These are phyloP conservation scores for Brachionus koreanus DNA, from an alignment of 1,140 invertebrate species.

Conservation along the genomic window DNA sequence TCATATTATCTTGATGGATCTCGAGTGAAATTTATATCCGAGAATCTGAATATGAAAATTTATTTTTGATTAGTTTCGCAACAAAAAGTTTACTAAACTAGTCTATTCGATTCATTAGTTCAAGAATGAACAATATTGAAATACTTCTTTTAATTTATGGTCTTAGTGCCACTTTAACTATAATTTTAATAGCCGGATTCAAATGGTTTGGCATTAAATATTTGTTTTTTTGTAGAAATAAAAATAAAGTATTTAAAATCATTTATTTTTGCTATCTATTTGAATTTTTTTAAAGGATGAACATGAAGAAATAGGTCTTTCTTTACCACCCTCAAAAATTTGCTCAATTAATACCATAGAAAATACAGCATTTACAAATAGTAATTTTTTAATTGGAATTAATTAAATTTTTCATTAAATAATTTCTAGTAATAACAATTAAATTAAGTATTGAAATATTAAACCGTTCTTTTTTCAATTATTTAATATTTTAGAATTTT, in stretches of 20 bases:
- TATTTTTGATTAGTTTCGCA: background rate
- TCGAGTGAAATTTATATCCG: background rate
- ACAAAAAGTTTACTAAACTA: background rate
- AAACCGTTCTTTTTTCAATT: no score
- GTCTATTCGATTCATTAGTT: background rate
- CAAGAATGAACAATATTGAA: slow-evolving; percentile 11
- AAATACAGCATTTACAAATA: background rate
- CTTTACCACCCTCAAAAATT: background rate
- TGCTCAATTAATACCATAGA: background rate
- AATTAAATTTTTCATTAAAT: background rate
- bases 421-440: no score
- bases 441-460: no score
- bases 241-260: background rate
- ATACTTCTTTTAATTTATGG: background rate
- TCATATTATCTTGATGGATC: background rate
- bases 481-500: no score
- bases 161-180: background rate
- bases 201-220: slow-evolving; percentile 8
- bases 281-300: background rate
- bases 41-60: background rate
- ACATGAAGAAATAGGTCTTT: background rate
- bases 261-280: background rate
- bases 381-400: background rate
- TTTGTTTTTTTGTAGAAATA: background rate
- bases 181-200: background rate